Evolutionary conservation across 2,113 vertebrate species (phyloP).

Genomic region (Catagonus wagneri): DNA sequence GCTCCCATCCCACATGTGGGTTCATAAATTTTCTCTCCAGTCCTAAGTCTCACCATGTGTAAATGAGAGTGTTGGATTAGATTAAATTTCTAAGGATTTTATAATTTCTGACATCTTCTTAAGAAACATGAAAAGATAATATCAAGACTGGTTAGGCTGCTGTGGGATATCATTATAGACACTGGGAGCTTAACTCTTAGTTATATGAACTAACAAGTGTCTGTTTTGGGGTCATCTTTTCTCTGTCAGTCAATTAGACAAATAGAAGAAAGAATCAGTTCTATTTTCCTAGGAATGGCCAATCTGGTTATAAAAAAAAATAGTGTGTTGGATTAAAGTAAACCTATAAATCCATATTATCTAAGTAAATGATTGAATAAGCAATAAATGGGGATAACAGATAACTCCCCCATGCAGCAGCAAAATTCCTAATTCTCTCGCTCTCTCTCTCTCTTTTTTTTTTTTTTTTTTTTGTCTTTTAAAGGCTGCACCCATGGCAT

Average conservation of each 20-base stretch:
- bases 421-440: background rate
- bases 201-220: background rate
- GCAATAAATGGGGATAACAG: background rate
- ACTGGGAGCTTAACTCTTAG: background rate
- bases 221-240: background rate
- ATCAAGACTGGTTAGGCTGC: background rate
- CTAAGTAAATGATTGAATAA: background rate
- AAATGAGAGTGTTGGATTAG: background rate
- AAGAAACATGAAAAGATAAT: conserved; percentile 27
- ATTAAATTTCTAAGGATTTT: background rate
- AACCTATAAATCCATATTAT: background rate
- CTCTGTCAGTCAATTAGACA: background rate
- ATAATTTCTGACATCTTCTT: background rate
- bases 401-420: background rate
- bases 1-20: background rate
- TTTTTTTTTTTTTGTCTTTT: too few relatives aligned
- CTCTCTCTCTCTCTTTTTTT: too few relatives aligned
- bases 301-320: background rate
- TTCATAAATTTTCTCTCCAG: background rate
- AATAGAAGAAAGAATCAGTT: background rate
- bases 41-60: background rate
- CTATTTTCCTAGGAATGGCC: background rate
- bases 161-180: background rate
- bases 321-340: background rate
- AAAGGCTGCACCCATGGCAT: too few relatives aligned